These are phyloP conservation scores for Dreissena polymorpha DNA, from an alignment of 1,140 invertebrate species.

Conservation along the genomic window DNA sequence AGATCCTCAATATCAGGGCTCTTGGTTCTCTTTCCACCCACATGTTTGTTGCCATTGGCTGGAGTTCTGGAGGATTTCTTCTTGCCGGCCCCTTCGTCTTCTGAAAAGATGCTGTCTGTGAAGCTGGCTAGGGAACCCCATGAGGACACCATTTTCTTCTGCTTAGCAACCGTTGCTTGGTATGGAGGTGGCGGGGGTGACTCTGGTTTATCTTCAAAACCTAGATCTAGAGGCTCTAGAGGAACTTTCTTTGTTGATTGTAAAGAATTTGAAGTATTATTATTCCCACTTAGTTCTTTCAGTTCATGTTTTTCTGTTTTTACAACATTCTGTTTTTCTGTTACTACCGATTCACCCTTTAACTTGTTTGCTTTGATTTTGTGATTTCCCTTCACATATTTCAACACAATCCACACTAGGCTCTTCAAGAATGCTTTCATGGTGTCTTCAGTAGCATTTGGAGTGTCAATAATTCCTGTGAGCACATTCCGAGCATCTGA, in stretches of 20 bases:
- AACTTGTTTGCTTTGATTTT: conserved; percentile 59
- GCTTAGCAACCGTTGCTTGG: conserved; percentile 15
- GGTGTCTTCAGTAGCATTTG: conserved; percentile 77
- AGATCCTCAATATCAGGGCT: conserved; percentile 66
- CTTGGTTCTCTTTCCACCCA: conserved; percentile 47
- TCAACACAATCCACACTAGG: conserved; percentile 79
- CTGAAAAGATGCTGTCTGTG: conserved; percentile 76
- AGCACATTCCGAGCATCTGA: conserved; percentile 81
- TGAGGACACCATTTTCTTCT: conserved; percentile 62
- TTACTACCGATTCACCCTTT: conserved; percentile 20
- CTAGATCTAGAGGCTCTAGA: conserved; percentile 40
- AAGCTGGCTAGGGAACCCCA: conserved; percentile 71
- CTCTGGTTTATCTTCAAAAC: conserved; percentile 33
- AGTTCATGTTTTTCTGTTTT: conserved; percentile 52
- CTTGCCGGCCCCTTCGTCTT: conserved; percentile 65
- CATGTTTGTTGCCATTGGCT: not conserved
- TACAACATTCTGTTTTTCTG: conserved; percentile 38
- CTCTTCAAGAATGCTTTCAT: conserved; percentile 78
- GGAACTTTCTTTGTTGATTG: conserved; percentile 6
- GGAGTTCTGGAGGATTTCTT: conserved; percentile 57
- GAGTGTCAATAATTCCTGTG: conserved; percentile 81
- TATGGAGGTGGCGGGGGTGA: conserved; percentile 57
- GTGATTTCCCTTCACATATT: conserved; percentile 75
- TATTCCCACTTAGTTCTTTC: conserved; percentile 43
- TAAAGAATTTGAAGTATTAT: not conserved